Base-by-base conservation (phyloP, 2,113 vertebrate genomes). In the Antechinus flavipes region DNA sequence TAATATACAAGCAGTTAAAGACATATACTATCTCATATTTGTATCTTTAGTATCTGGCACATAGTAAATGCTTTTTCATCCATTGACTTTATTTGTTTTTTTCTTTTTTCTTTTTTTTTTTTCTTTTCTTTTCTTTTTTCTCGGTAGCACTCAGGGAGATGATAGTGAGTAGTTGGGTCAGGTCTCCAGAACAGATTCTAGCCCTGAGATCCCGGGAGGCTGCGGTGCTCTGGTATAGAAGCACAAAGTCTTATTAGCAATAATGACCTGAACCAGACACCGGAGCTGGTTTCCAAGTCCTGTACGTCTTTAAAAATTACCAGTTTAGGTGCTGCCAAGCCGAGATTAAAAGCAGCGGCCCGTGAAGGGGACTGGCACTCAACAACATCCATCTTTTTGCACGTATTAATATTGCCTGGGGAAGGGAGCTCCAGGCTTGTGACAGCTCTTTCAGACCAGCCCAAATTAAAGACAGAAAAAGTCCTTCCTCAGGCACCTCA, bases 351-450 rank as follows among this genome's bases (percentile, higher is more conserved):
- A 97, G 93, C 98, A 97, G 98, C 93, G 92, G 97, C 56, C 96
- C 97, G 97, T 97, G 97, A 98, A 96, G 94, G 0, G 91, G 52
- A 91, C 97, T 97, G 97, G 94, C 96, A 97, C 96, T 96, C 91
- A 27, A 96, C 47, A 92, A 98, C 93, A 96, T 96, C 97, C 94
- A 95, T 97, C 97, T 98, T 97, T 98, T 97, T 96, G 91, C 97
- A 97, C 97, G 93, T 98, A 96, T 98, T 98, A 97, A 98, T 98
- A 97, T 97, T 96, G 93, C 96, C 95, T 97, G 93, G 94, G 97
- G 94, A 89, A 95, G 97, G 89, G 76, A n/a, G 47, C 25, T 0
- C 90, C 93, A 95, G 47, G 22, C 50, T 46, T 4, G n/a, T 93
- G 93, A 30, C 84, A 53, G n/a, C 52, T 23, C 76, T 95, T 90